Evolutionary conservation across 2,888 invertebrate genomes (phyloP), one percentile per base, ranked within the genome.

Genomic region (Stratiomys singularior): DNA sequence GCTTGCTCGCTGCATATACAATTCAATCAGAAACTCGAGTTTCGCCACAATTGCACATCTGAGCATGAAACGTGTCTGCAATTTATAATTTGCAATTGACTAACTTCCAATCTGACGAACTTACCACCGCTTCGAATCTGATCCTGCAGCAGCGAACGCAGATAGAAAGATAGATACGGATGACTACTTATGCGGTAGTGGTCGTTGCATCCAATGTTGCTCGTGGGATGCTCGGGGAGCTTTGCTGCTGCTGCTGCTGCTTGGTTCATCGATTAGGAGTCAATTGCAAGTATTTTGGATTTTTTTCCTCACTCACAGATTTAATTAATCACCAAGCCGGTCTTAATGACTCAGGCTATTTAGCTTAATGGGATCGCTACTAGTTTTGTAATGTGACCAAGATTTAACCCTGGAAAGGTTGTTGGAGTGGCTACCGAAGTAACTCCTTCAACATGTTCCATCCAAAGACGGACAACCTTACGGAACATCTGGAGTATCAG

Each of bases 81-180:
- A 76, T 78, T 78, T 76, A 72, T 74, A 78, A 77, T 77, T 78
- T 78, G 66, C 71, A 60, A 37, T 74, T 63, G 78, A 60, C 64
- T 64, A 28, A 11, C 64, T 30, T 18, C 64, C 13, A 25, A 64
- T 64, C 64, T 25, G 64, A 64, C 28, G 11, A 52, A 18, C 30
- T 28, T 2, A 37, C 66, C 37, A 37, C 9, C 37, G 3, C 37
- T 30, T 18, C 37, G 30, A 37, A 18, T 66, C 27, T 66, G 66
- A 66, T 66, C 37, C 37, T 66, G 30, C 37, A 37, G 52, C 52
- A 52, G 18, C 52, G 18, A 52, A 52, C 52, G 15, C 52, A 52
- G 52, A 52, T 52, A 52, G 52, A 52, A 13, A 52, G 52, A 25
- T 63, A 25, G 21, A 66, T n/a, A 9, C 27, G 52, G 52, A 13